phyloP scores from a whole-genome alignment of 1,140 invertebrate genomes.

The Monomorium pharaonis region DNA sequence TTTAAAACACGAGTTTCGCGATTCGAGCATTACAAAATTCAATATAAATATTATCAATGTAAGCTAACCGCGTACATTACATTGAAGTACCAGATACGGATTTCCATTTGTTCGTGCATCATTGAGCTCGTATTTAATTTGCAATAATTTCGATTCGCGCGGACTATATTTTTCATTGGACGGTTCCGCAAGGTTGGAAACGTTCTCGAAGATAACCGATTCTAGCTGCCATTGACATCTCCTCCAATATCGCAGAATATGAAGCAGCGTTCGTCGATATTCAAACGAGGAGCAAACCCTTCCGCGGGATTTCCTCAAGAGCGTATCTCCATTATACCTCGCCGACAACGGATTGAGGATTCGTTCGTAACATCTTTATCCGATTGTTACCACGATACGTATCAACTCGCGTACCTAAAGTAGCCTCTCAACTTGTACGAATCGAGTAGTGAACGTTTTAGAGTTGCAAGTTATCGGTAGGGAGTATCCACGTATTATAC shows the following conservation, averaged over 20 bases:
- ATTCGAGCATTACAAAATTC: background rate
- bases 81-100: background rate
- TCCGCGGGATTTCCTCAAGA: conserved; percentile 11
- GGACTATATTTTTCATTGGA: background rate
- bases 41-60: background rate
- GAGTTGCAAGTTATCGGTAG: background rate
- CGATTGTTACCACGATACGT: conserved; percentile 5
- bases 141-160: background rate
- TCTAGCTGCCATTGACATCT: conserved; percentile 21
- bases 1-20: background rate
- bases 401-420: background rate
- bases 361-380: conserved; percentile 1
- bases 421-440: background rate
- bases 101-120: background rate
- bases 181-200: background rate
- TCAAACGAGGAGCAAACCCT: conserved; percentile 23
- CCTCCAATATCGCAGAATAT: conserved; percentile 28
- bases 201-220: conserved; percentile 33
- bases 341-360: background rate
- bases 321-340: background rate
- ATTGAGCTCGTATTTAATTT: conserved; percentile 10
- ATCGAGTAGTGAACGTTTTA: background rate
- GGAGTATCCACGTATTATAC: background rate
- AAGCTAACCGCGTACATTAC: background rate
- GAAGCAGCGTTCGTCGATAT: conserved; percentile 39